phyloP scores from a whole-genome alignment of 1,140 invertebrate genomes.

The Hormaphis cornu region DNA sequence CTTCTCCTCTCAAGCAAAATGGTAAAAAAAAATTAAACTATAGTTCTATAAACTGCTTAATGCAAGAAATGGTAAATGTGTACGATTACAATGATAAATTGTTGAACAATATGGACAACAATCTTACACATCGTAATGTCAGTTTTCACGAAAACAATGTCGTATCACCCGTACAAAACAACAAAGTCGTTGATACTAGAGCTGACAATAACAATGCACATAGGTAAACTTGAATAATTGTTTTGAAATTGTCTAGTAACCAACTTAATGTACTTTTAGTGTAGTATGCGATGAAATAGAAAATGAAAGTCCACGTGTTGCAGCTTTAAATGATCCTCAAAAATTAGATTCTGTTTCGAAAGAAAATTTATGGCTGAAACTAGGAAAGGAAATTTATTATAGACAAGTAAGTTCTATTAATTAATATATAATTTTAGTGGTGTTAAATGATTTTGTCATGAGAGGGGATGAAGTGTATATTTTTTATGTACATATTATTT shows the following conservation, averaged over 20 bases:
- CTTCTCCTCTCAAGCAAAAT: constrained; percentile 5
- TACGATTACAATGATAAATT: constrained; percentile 10
- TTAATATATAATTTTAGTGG: no score
- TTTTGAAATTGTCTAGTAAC: not conserved
- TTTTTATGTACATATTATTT: no score
- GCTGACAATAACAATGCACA: constrained; percentile 1
- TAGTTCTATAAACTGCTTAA: not conserved
- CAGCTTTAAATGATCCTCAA: not conserved
- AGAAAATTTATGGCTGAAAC: constrained; percentile 27
- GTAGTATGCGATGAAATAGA: not conserved
- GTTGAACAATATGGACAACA: not conserved
- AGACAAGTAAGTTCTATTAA: constrained; percentile 19
- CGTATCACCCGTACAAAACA: not conserved
- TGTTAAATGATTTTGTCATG: no score
- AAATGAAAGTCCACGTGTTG: not conserved
- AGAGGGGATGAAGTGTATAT: no score
- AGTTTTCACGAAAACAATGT: constrained; percentile 1
- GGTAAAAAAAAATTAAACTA: not conserved
- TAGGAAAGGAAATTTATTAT: constrained; percentile 21
- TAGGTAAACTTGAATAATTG: not conserved
- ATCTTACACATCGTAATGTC: not conserved
- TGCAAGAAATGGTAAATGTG: constrained; percentile 9
- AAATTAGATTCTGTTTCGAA: constrained; percentile 24
- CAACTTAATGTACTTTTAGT: not conserved
- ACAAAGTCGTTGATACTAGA: not conserved